Evolutionary conservation across 2,113 vertebrate genomes (phyloP), one percentile per base, ranked within the genome.

Genomic region (Ellobius talpinus): DNA sequence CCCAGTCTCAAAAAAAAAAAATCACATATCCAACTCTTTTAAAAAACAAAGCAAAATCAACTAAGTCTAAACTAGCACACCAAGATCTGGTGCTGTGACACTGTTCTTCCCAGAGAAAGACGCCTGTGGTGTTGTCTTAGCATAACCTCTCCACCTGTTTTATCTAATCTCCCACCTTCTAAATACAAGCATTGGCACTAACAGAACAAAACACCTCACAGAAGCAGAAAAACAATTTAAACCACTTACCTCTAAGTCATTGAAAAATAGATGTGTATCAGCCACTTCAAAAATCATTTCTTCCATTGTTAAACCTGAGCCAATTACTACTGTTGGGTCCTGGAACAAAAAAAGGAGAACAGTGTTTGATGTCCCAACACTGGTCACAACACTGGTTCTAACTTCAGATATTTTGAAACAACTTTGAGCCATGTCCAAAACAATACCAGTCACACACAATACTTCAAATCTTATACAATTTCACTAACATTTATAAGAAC

Each of bases 251-350:
- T 99, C 99, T 97, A 99, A 98, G 97, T 99, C 99, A 89, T 99
- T 99, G 98, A 99, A 99, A 99, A 99, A 99, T 3, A 99, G 99
- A 96, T 99, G 99, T 33, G 99, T 99, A 98, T 99, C 99, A 63
- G 99, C 99, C 73, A 99, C 99, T 99, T 99, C 99, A 97, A 99
- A 99, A 98, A 99, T 99, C 98, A 99, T 99, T 98, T 99, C 99
- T 98, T 99, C 99, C 99, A 99, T 99, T 93, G 99, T 99, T 95
- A 99, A 98, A 66, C 99, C 99, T 97, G 99, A 98, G 97, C 99
- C 99, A 96, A 99, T 99, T 96, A 99, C 99, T 7, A 99, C 98
- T 6, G 99, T 99, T 6, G 99, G 99, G 96, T 99, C 99, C 99
- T 99, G 91, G 81, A 96, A 1, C 31, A 96, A 86, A 50, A 50